phyloP scores from a whole-genome alignment of 1,140 invertebrate species.

The Pachypeltis micranthus region DNA sequence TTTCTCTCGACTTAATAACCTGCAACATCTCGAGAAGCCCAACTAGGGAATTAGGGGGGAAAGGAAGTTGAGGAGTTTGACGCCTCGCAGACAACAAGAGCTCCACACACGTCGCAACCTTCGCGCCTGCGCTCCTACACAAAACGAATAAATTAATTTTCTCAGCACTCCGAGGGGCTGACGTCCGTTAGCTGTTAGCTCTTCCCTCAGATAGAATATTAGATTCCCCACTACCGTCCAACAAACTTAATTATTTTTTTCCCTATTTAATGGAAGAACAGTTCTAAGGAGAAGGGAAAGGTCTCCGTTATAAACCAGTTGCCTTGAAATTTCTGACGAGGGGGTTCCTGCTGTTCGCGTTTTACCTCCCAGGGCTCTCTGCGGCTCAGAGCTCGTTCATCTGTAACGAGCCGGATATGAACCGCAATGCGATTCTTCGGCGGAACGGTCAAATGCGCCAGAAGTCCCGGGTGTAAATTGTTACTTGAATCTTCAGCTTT shows the following conservation, averaged over 20 bases:
- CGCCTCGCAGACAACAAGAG: not conserved
- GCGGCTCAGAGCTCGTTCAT: not conserved
- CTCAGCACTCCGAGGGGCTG: not conserved
- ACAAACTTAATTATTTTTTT: conserved; percentile 1
- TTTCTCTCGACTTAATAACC: not conserved
- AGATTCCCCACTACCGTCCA: not conserved
- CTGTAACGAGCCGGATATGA: conserved; percentile 1
- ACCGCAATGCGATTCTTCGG: not conserved
- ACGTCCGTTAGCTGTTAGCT: not conserved
- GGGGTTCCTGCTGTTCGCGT: conserved; percentile 1
- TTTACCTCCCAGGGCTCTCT: not conserved
- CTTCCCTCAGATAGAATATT: not conserved
- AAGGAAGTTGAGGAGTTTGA: not conserved
- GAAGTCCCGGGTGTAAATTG: no score
- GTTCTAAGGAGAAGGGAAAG: not conserved
- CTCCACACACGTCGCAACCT: not conserved
- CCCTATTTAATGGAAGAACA: not conserved
- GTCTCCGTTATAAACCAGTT: conserved; percentile 1
- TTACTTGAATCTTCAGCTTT: no score
- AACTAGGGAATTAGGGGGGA: not conserved
- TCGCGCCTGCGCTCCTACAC: no score
- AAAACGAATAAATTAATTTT: conserved; percentile 5
- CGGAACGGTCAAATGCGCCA: no score
- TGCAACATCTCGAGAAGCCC: not conserved
- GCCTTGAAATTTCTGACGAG: not conserved